Base-by-base conservation (phyloP, 37 sponge, comb jelly and placozoan species). In the Halisarca cf. caerulea region DNA sequence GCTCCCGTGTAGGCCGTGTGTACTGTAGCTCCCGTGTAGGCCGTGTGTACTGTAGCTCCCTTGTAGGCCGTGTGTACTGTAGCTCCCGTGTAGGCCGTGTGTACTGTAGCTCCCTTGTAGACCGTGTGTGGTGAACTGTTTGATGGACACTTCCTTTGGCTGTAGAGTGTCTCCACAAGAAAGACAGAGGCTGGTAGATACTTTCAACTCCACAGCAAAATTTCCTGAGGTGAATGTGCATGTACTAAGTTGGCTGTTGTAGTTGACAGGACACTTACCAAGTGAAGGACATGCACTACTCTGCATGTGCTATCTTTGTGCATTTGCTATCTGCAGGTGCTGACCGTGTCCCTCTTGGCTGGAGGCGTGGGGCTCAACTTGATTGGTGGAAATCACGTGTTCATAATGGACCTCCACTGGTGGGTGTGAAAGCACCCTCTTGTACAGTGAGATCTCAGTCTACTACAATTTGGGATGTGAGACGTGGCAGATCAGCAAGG, bases 341-440 rank as follows among this genome's bases (percentile, higher is more conserved):
- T 94, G 89, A 57, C 90, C 59, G 66, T 94, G 25, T 88, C 94
- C 17, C 55, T 94, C 51, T 75, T 80, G 42, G 91, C 94, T 41
- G 94, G 91, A 25, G 94, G 94, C 0, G 91, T 87, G 51, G 94
- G 94, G 3, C 86, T 94, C 53, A 94, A 90, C 72, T 66, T 94
- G 43, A 83, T 78, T 18, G 89, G 89, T 0, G 94, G 80, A 38
- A 94, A 90, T 60, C 94, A 94, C 54, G 40, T 94, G 25, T 90
- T 94, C 58, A 73, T 94, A 59, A 32, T 88, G 59, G 94, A 94
- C 83, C 66, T 90, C n/a, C 94, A 94, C 73, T 94, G 94, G 94
- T 87, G 81, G 28, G 66, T 14, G 8, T 32, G n/a, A n/a, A n/a
- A n/a, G n/a, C n/a, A n/a, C n/a, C n/a, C n/a, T 55, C 15, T 21